Percentiles rank a stretch among this genome's conserved stretches.
Evolutionary conservation across 2,113 vertebrate species (phyloP).

Genomic region (Chionodraco myersi): DNA sequence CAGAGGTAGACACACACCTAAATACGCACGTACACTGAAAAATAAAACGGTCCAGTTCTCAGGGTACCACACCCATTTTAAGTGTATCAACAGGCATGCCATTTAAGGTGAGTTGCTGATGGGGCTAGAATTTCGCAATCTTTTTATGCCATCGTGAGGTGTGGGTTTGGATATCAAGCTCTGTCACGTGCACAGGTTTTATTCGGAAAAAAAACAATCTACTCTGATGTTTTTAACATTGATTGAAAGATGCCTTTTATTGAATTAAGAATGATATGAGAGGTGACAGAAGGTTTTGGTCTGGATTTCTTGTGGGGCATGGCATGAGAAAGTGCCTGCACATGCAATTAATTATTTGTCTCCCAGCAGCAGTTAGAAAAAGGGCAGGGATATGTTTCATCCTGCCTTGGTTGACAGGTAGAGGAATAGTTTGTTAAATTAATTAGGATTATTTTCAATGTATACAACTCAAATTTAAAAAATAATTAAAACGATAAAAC

Average conservation of each 20-base stretch:
- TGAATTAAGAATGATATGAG: background rate
- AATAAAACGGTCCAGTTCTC: background rate
- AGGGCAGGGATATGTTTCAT: background rate
- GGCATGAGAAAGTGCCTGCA: background rate
- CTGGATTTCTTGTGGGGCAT: background rate
- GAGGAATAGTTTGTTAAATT: background rate
- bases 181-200: background rate
- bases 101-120: background rate
- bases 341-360: background rate
- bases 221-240: too few relatives aligned
- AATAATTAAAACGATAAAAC: too few relatives aligned
- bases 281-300: background rate
- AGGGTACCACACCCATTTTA: background rate
- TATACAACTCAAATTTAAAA: too few relatives aligned
- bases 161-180: background rate
- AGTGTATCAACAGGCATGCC: background rate
- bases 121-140: background rate
- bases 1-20: slow-evolving; percentile 79
- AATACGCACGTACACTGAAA: background rate
- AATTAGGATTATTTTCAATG: too few relatives aligned
- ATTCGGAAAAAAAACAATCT: too few relatives aligned
- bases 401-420: background rate
- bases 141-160: background rate
- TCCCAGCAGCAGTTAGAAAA: too few relatives aligned
- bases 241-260: too few relatives aligned